These are phyloP conservation scores for Hippocampus comes DNA, from an alignment of 2,113 vertebrate species.

Conservation along the genomic window DNA sequence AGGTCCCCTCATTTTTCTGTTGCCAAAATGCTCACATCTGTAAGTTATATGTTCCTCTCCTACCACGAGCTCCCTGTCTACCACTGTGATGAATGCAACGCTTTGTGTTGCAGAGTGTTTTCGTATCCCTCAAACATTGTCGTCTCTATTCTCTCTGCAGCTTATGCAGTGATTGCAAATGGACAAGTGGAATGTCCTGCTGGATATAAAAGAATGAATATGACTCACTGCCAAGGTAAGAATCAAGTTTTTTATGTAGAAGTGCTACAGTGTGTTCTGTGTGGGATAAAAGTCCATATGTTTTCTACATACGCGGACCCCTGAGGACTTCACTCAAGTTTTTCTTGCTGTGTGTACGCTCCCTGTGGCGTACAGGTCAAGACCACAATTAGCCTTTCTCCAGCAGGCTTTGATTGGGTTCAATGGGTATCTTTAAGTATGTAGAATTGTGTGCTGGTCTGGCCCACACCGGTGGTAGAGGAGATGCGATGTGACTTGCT, in stretches of 20 bases:
- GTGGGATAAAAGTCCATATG: constrained; percentile 23
- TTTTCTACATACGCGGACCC: constrained; percentile 24
- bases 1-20: constrained; percentile 48
- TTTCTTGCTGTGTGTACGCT: constrained; percentile 28
- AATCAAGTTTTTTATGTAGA: constrained; percentile 7
- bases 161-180: constrained; percentile 81
- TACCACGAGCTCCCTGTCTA: constrained; percentile 26
- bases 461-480: constrained; percentile 8
- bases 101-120: constrained; percentile 34
- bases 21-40: constrained; percentile 60
- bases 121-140: constrained; percentile 19
- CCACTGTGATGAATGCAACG: constrained; percentile 26
- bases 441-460: constrained; percentile 27
- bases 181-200: constrained; percentile 87
- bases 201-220: constrained; percentile 87
- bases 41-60: constrained; percentile 53
- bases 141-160: constrained; percentile 64
- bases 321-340: constrained; percentile 31
- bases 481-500: constrained; percentile 10
- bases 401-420: constrained; percentile 36
- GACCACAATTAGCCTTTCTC: constrained; percentile 44
- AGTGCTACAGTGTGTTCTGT: background rate
- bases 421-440: constrained; percentile 17
- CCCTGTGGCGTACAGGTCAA: constrained; percentile 46
- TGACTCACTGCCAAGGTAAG: constrained; percentile 92